These are phyloP conservation scores for Lithophane semibrunnea DNA, from an alignment of 2,888 invertebrate genomes.

Conservation along the genomic window DNA sequence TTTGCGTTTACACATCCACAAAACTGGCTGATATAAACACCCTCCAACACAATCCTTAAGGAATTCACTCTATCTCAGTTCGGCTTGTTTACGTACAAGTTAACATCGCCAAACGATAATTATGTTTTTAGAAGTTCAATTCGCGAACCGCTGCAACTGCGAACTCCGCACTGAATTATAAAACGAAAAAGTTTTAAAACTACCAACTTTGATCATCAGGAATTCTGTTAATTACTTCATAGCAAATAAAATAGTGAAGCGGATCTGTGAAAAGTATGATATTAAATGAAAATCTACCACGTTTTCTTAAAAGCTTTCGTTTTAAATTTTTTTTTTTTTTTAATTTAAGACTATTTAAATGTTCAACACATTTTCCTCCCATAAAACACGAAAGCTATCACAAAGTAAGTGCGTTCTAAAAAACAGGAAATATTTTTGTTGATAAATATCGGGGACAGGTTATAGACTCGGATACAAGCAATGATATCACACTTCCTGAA, in stretches of 20 bases:
- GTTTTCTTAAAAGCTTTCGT: not conserved
- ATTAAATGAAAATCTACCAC: not conserved
- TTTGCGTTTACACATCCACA: not conserved
- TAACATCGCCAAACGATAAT: constrained; percentile 54
- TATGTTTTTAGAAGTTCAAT: constrained; percentile 58
- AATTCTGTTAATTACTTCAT: constrained; percentile 63
- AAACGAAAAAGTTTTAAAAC: constrained; percentile 59
- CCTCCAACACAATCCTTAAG: not conserved
- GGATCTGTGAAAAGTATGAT: constrained; percentile 3
- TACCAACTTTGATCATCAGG: constrained; percentile 60
- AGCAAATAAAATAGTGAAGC: constrained; percentile 49
- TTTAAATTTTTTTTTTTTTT: constrained; percentile 17
- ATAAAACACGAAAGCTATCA: not conserved
- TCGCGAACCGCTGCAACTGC: constrained; percentile 42
- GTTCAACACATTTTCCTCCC: not conserved
- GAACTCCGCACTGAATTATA: constrained; percentile 48
- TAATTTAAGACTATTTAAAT: not conserved
- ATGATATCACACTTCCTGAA: constrained; percentile 6
- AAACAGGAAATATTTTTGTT: not conserved
- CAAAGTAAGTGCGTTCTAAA: not conserved
- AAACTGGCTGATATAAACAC: not conserved
- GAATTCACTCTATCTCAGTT: constrained; percentile 3
- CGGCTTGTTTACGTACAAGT: constrained; percentile 23
- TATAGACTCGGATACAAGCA: not conserved
- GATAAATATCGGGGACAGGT: constrained; percentile 5